Percentiles rank a stretch among this genome's conserved stretches.
Conservation (phyloP, 2,113 vertebrate genomes). For the Oryzias curvinotus region DNA sequence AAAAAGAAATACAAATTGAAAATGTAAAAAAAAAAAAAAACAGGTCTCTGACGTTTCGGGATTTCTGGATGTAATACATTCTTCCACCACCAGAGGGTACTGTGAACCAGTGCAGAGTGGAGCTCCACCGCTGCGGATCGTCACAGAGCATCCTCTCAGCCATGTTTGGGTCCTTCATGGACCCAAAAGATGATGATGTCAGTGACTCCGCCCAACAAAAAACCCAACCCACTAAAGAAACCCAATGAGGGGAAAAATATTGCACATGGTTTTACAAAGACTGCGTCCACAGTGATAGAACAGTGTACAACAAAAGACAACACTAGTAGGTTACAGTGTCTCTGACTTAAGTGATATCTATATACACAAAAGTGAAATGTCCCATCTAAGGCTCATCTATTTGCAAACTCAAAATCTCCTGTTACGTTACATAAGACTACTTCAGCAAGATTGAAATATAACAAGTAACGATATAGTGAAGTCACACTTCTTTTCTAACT, state of each 20-base stretch:
- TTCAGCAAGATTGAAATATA: conserved; percentile 72
- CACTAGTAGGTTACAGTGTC: conserved; percentile 68
- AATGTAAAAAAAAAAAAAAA: conserved; percentile 30
- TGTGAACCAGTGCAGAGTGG: conserved; percentile 40
- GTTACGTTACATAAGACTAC: conserved; percentile 63
- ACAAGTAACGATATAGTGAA: conserved; percentile 70
- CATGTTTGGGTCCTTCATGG: conserved; percentile 58
- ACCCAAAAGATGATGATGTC: conserved; percentile 56
- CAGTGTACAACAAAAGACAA: conserved; percentile 73
- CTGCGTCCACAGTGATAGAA: conserved; percentile 75
- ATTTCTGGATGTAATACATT: conserved; percentile 59
- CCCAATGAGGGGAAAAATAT: conserved; percentile 66
- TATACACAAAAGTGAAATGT: conserved; percentile 71
- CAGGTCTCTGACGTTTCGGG: conserved; percentile 52
- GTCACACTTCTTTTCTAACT: conserved; percentile 54
- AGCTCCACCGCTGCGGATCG: conserved; percentile 8
- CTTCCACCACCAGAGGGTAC: conserved; percentile 63
- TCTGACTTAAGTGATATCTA: conserved; percentile 62
- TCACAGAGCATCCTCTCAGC: conserved; percentile 56
- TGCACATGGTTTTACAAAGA: conserved; percentile 74
- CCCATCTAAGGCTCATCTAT: conserved; percentile 52
- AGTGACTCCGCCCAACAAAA: conserved; percentile 20
- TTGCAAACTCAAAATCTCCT: conserved; percentile 57
- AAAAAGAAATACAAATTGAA: conserved; percentile 34
- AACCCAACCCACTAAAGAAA: conserved; percentile 26